Percentiles rank a stretch among this genome's conserved stretches.
Evolutionary conservation across 2,888 invertebrate genomes (phyloP).

Genomic region (Stramonita haemastoma): DNA sequence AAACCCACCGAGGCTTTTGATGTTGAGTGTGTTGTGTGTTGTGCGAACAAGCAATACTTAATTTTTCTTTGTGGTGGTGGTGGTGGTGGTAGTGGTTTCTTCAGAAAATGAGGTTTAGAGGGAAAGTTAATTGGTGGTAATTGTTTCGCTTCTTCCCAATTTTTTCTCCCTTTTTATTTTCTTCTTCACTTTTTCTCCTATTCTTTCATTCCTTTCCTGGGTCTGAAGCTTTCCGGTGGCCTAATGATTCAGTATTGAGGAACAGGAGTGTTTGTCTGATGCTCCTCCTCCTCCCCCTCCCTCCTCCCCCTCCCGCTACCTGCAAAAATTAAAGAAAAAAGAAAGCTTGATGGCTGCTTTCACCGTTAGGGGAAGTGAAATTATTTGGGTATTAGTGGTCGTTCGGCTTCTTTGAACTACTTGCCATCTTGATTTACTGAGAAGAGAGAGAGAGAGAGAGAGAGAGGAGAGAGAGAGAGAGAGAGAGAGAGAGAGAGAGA

Average conservation of each 20-base stretch:
- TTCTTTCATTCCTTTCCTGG: too few species aligned
- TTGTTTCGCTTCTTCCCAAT: slow-evolving; percentile 11
- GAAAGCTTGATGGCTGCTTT: too few species aligned
- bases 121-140: slow-evolving; percentile 34
- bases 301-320: neutral
- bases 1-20: too few species aligned
- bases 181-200: neutral
- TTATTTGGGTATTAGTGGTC: slow-evolving; percentile 36
- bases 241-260: slow-evolving; percentile 23
- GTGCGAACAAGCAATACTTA: too few species aligned
- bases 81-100: too few species aligned
- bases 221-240: neutral
- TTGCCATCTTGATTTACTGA: neutral
- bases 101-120: neutral
- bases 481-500: too few species aligned
- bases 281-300: neutral
- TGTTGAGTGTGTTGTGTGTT: too few species aligned
- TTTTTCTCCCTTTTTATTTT: neutral
- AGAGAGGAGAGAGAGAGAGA: too few species aligned
- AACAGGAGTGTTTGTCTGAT: neutral
- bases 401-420: neutral
- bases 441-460: too few species aligned
- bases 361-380: slow-evolving; percentile 19
- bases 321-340: neutral
- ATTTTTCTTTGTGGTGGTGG: too few species aligned